Evolutionary conservation across 2,113 vertebrate genomes (phyloP).

Genomic region (Typhlomys cinereus): DNA sequence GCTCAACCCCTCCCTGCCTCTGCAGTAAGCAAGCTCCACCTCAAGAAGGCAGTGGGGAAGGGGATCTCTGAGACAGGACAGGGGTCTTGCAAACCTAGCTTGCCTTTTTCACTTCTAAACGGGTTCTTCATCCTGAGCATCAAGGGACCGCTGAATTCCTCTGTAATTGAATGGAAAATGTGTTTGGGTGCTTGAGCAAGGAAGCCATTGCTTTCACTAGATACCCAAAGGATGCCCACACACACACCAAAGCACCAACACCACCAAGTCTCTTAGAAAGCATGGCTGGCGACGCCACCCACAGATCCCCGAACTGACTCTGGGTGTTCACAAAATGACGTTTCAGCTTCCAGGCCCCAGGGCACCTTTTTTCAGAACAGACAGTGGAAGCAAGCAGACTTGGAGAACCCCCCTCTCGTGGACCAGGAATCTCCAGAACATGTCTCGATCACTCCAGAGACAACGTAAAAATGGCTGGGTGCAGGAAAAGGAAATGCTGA

Average conservation of each 20-base stretch:
- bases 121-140: conserved; percentile 33
- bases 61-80: background rate
- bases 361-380: background rate
- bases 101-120: conserved; percentile 38
- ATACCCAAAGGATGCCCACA: background rate
- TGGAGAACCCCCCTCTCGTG: background rate
- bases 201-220: background rate
- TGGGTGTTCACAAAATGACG: background rate
- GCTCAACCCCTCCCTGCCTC: background rate
- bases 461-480: background rate
- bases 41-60: background rate
- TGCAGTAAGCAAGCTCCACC: background rate
- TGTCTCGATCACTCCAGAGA: background rate
- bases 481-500: background rate
- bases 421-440: background rate
- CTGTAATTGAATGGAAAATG: conserved; percentile 49
- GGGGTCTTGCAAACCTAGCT: background rate
- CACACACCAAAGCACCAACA: background rate
- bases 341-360: background rate
- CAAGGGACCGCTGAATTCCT: background rate
- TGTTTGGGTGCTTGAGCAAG: background rate
- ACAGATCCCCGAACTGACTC: background rate
- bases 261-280: background rate
- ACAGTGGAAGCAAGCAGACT: background rate
- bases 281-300: background rate